Percentiles rank a stretch among this genome's conserved stretches.
phyloP scores from a whole-genome alignment of 2,113 vertebrate genomes.

The Archocentrus centrarchus region DNA sequence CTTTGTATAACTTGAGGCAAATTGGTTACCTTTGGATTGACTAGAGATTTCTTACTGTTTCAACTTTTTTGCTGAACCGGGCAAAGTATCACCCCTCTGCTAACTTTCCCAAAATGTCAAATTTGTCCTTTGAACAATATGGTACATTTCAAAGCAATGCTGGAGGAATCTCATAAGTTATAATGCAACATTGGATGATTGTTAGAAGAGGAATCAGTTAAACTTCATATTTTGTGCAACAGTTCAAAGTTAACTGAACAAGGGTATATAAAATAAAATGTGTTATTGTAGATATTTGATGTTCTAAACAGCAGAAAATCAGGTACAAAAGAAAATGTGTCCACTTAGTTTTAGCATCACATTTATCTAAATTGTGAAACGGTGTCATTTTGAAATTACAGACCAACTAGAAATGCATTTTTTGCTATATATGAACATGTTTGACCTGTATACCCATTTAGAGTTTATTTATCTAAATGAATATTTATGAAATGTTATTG shows the following conservation, averaged over 20 bases:
- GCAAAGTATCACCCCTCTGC: not conserved
- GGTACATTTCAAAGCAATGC: slow-evolving; percentile 6
- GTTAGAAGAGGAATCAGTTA: slow-evolving; percentile 9
- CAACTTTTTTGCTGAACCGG: not conserved
- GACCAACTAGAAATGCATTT: slow-evolving; percentile 42
- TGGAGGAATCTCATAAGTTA: slow-evolving; percentile 11
- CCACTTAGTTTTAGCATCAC: slow-evolving; percentile 45
- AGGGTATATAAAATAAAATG: slow-evolving; percentile 24
- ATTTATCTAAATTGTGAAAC: slow-evolving; percentile 55
- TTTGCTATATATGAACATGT: slow-evolving; percentile 46
- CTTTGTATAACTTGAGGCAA: not conserved
- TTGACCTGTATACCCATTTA: slow-evolving; percentile 54
- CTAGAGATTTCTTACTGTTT: not conserved
- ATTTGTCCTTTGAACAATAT: slow-evolving; percentile 25
- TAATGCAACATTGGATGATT: not conserved
- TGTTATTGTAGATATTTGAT: slow-evolving; percentile 43
- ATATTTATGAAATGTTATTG: slow-evolving; percentile 69
- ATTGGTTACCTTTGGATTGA: not conserved
- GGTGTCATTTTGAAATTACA: slow-evolving; percentile 56
- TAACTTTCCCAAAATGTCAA: slow-evolving; percentile 12
- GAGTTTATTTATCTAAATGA: slow-evolving; percentile 74
- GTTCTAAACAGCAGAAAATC: slow-evolving; percentile 48
- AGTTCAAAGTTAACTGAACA: slow-evolving; percentile 9
- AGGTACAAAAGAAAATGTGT: slow-evolving; percentile 38
- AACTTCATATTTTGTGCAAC: slow-evolving; percentile 26